Evolutionary conservation across 2,113 vertebrate species (phyloP).

Genomic region (Cyprinodon tularosa): DNA sequence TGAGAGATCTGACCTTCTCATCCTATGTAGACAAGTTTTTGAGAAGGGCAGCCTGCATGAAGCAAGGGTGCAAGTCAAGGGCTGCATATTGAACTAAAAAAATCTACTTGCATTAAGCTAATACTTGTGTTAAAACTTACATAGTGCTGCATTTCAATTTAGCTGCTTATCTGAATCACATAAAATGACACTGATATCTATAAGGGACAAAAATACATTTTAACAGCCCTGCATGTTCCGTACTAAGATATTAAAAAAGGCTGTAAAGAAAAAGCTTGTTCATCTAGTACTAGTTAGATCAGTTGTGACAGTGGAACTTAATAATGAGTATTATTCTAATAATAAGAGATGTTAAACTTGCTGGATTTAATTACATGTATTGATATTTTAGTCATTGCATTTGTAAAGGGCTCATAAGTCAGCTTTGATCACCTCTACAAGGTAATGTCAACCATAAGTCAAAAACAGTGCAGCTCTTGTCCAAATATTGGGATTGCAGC

Average conservation of each 20-base stretch:
- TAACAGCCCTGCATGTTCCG: background rate
- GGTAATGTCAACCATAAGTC: conserved; percentile 41
- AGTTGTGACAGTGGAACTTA: conserved; percentile 23
- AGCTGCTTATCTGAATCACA: background rate
- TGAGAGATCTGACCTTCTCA: too few species aligned
- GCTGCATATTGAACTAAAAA: too few species aligned
- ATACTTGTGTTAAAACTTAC: too few species aligned
- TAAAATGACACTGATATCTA: background rate
- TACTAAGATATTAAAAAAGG: background rate
- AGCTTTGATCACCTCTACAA: conserved; percentile 29
- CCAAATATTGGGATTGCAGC: conserved; percentile 7
- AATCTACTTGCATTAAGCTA: too few species aligned
- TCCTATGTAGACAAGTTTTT: too few species aligned
- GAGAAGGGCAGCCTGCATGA: too few species aligned
- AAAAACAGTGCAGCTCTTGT: background rate
- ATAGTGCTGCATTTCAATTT: too few species aligned
- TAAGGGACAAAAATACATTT: background rate
- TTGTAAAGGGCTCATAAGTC: conserved; percentile 20
- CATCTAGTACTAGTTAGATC: background rate
- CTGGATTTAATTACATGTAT: conserved; percentile 23
- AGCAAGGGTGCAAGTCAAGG: too few species aligned
- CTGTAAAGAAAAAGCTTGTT: conserved; percentile 30
- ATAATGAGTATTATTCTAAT: conserved; percentile 59
- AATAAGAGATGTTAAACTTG: conserved; percentile 63
- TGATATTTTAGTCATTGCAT: conserved; percentile 34